Percentiles rank a stretch among this genome's conserved stretches.
Evolutionary conservation across 2,888 invertebrate species (phyloP).

Genomic region (Steinernema scapterisci): DNA sequence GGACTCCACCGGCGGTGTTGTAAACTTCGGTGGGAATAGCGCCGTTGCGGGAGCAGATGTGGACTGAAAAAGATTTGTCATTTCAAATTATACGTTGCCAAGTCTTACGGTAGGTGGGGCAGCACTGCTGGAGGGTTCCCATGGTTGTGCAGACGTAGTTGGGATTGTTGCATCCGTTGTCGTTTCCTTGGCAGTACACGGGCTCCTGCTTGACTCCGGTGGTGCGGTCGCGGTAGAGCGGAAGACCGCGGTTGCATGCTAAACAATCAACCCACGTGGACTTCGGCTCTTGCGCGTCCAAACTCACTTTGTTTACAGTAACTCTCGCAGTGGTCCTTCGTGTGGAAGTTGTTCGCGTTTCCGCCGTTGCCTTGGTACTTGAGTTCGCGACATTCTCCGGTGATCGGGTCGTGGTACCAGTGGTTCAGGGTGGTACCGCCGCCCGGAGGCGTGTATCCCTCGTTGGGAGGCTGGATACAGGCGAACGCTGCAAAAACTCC

Average conservation of each 20-base stretch:
- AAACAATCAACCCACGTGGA: constrained; percentile 27
- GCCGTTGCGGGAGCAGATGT: constrained; percentile 66
- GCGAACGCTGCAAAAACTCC: constrained; percentile 58
- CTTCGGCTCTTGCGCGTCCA: no score
- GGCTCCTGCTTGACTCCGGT: constrained; percentile 67
- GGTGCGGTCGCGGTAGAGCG: constrained; percentile 65
- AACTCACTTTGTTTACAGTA: constrained; percentile 67
- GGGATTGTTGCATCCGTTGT: constrained; percentile 66
- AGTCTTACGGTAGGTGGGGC: constrained; percentile 61
- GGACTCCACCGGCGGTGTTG: constrained; percentile 66
- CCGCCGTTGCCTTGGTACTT: constrained; percentile 64
- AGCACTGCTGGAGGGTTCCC: constrained; percentile 67
- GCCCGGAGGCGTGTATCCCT: constrained; percentile 65
- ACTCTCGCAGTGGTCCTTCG: constrained; percentile 67
- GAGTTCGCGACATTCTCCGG: constrained; percentile 63
- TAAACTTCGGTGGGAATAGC: constrained; percentile 67
- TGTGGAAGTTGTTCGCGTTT: constrained; percentile 65
- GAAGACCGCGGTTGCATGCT: constrained; percentile 67
- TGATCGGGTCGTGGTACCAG: constrained; percentile 65
- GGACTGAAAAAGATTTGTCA: constrained; percentile 43
- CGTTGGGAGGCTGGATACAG: constrained; percentile 66
- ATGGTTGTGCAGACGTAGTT: constrained; percentile 66
- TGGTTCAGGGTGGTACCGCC: constrained; percentile 66
- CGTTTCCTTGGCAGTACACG: constrained; percentile 65
- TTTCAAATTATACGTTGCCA: neutral